A percentile compares a stretch with the other conserved stretches of the same genome.
Conservation (phyloP, 2,888 invertebrate species). For the Exephanes ischioxanthus region DNA sequence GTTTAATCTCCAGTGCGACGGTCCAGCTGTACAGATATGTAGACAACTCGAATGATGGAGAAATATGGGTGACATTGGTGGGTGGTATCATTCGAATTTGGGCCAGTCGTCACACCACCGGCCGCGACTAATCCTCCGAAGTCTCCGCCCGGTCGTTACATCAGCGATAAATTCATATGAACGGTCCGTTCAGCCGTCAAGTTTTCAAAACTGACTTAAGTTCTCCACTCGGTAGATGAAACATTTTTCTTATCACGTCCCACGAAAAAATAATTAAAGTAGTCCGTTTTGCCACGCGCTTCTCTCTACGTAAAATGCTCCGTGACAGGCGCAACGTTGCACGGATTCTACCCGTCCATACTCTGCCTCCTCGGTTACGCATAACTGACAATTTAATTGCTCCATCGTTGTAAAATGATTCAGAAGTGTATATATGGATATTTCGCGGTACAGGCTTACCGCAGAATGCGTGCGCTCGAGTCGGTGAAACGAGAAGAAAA, state of each 20-base stretch:
- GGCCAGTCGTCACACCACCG: no score
- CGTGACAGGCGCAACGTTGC: neutral
- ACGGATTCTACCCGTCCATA: neutral
- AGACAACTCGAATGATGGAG: no score
- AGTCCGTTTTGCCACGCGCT: neutral
- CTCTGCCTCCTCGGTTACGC: neutral
- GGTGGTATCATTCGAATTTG: no score
- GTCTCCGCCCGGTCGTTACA: neutral
- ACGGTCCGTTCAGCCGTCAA: neutral
- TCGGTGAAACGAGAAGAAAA: conserved; percentile 10
- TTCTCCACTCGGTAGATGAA: neutral
- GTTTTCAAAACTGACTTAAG: neutral
- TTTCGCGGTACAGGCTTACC: conserved; percentile 6
- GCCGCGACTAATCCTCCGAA: no score
- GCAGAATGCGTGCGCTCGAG: conserved; percentile 45
- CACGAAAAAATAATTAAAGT: neutral
- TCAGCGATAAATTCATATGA: neutral
- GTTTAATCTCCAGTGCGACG: neutral
- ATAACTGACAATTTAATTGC: conserved; percentile 53
- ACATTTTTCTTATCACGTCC: neutral
- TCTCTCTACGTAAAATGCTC: no score
- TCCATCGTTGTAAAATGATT: conserved; percentile 46
- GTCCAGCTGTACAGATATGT: no score
- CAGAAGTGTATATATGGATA: conserved; percentile 19
- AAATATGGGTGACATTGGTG: no score